A percentile compares a stretch with the other conserved stretches of the same genome.
phyloP scores from a whole-genome alignment of 2,113 vertebrate genomes.

The Sceloporus tristichus region DNA sequence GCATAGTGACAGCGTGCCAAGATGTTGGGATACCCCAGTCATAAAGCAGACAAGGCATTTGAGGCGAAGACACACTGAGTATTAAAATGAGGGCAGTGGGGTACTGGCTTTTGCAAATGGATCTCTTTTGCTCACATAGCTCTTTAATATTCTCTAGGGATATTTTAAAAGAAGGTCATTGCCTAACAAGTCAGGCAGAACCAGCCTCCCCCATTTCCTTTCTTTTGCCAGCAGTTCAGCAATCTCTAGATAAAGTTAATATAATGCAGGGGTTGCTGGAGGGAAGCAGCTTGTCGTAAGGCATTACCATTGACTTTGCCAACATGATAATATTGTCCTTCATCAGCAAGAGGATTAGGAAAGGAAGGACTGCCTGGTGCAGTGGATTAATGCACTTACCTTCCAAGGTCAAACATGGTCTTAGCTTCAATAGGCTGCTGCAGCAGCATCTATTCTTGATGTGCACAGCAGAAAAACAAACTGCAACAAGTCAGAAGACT shows the following conservation, averaged over 20 bases:
- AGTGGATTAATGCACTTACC: conserved; percentile 18
- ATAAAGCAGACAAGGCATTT: conserved; percentile 1
- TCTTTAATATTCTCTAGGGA: conserved; percentile 45
- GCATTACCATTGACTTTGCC: conserved; percentile 60
- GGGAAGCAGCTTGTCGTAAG: conserved; percentile 61
- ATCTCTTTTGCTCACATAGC: conserved; percentile 27
- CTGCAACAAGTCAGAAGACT: neutral
- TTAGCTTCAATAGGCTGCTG: neutral
- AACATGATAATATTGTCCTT: conserved; percentile 50
- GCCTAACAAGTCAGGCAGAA: conserved; percentile 47
- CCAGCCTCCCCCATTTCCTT: neutral
- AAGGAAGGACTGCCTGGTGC: rapidly evolving
- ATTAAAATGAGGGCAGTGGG: neutral
- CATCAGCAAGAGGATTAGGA: conserved; percentile 44
- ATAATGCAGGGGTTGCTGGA: conserved; percentile 16
- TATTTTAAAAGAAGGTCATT: conserved; percentile 39
- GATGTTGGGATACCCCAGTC: neutral
- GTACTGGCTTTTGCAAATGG: neutral
- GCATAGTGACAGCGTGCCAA: neutral
- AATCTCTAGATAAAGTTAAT: conserved; percentile 60
- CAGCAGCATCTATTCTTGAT: rapidly evolving
- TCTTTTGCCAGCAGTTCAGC: rapidly evolving
- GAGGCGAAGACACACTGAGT: conserved; percentile 8
- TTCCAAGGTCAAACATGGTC: neutral
- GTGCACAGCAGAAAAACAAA: neutral